Evolutionary conservation across 1,140 invertebrate species (phyloP).

Genomic region (Vanessa atalanta): DNA sequence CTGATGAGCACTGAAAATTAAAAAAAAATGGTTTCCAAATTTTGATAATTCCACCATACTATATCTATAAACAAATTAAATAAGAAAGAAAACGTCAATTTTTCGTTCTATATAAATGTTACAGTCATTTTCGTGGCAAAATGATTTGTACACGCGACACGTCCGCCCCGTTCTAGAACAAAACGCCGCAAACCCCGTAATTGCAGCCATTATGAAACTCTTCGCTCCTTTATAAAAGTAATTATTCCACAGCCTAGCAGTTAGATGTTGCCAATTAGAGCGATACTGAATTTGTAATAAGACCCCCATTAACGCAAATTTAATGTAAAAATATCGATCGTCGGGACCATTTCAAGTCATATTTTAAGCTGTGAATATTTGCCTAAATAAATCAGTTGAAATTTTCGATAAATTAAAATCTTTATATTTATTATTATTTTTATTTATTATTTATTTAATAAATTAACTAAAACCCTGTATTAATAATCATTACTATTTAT

Average conservation of each 20-base stretch:
- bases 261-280: constrained; percentile 70
- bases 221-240: constrained; percentile 73
- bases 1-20: too few species aligned
- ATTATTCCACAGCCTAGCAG: constrained; percentile 71
- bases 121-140: not conserved
- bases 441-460: too few species aligned
- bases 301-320: constrained; percentile 51
- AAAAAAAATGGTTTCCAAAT: too few species aligned
- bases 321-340: constrained; percentile 26
- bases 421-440: too few species aligned
- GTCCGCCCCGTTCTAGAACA: constrained; percentile 52
- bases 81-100: not conserved
- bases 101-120: not conserved
- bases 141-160: constrained; percentile 57
- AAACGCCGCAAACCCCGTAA: constrained; percentile 62
- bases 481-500: too few species aligned
- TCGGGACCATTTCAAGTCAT: too few species aligned
- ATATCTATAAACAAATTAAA: not conserved
- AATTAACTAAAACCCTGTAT: too few species aligned
- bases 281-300: constrained; percentile 61
- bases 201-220: constrained; percentile 74
- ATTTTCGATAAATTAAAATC: too few species aligned
- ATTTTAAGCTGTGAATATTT: too few species aligned
- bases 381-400: too few species aligned
- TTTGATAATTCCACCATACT: too few species aligned